Base-by-base conservation (phyloP, 2,797 vertebrate genomes). In the Periophthalmus magnuspinnatus region DNA sequence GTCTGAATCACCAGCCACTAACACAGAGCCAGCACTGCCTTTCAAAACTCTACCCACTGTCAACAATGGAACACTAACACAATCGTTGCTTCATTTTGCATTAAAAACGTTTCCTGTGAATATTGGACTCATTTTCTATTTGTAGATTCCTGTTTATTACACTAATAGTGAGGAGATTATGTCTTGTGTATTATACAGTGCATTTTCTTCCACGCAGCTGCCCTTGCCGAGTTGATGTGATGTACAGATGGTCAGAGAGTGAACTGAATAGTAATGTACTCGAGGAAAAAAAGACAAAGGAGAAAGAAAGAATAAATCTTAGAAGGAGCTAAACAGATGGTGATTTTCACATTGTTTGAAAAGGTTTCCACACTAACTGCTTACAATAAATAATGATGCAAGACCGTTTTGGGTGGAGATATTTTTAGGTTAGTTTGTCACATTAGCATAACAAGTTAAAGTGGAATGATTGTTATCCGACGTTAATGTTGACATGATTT, bases 1-100 rank as follows among this genome's bases (percentile, higher is more conserved):
- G 72, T 78, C 76, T 84, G 84, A 89, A 65, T 86, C 84, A 85
- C 72, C 78, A 70, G 58, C 72, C 8, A 0, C 8, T 58, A 64
- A 50, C 65, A 11, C 67, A 28, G 66, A 72, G 69, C 67, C 48
- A 24, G 73, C 21, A 60, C 1, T 62, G 76, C 61, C 74, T 72
- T 69, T 80, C 84, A 83, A 21, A 65, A 13, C 38, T 1, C n/a
- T 65, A 32, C 19, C n/a, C 50, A n/a, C 50, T 5, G 69, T 60
- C 75, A 57, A 19, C 64, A 16, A 16, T 0, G 36, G 14, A 64
- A 0, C 60, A 38, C 63, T 6, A 28, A 1, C 34, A 6, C 1
- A 11, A 28, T 5, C 1, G 45, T 28, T 6, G 24, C n/a, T 56
- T 55, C 47, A 6, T 33, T 34, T 38, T 11, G 8, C 8, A 33